Evolutionary conservation across 2,797 vertebrate species (phyloP).

Genomic region (Glyptemys insculpta): DNA sequence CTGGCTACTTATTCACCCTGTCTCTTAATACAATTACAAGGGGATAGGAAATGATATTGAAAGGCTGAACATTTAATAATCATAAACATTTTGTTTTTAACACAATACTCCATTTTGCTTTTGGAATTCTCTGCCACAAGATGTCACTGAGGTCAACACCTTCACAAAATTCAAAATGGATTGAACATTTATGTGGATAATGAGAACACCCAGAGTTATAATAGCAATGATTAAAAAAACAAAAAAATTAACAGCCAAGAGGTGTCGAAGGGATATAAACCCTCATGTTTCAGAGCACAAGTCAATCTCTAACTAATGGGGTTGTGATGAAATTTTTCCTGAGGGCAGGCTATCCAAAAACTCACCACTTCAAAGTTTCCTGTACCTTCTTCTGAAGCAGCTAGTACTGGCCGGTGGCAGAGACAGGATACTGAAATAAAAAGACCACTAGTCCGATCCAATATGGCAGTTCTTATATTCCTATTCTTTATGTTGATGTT

Average conservation of each 20-base stretch:
- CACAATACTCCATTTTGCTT: background rate
- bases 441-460: background rate
- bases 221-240: background rate
- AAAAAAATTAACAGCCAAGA: background rate
- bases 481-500: background rate
- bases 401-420: accelerated
- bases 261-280: background rate
- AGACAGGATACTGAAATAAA: background rate
- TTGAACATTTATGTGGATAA: background rate
- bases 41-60: background rate
- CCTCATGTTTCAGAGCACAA: background rate
- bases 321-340: background rate
- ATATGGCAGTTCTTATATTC: background rate
- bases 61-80: background rate
- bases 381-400: background rate
- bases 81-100: background rate
- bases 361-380: too few species aligned
- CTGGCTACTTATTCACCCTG: background rate
- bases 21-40: background rate
- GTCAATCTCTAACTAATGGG: background rate
- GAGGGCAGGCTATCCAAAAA: too few species aligned
- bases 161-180: background rate
- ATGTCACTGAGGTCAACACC: background rate
- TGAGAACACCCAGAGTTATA: background rate
- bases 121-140: background rate